Evolutionary conservation across 2,888 invertebrate species (phyloP), one percentile per base, ranked within the genome.

Genomic region (Adineta ricciae): DNA sequence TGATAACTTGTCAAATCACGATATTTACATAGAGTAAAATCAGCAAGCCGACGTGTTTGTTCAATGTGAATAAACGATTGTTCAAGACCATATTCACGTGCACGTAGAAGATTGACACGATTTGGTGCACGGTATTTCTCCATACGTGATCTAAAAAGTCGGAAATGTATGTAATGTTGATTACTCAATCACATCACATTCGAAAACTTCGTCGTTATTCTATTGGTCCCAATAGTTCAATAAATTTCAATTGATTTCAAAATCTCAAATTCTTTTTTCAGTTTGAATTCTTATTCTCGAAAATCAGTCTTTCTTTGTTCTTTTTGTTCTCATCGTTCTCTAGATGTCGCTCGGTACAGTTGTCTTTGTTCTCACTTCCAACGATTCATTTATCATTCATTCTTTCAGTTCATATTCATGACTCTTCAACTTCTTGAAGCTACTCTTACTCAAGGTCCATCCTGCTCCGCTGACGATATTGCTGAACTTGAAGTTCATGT

Each of bases 41-140:
- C n/a, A 78, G 41, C 41, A 41, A 78, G 21, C 9, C n/a, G 24
- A n/a, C 41, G 38, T 24, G 78, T 78, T 41, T 41, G 78, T 41
- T 78, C 78, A n/a, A 41, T 41, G 41, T 78, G 38, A 41, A 41
- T n/a, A 78, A 78, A 38, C 11, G 38, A 19, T 41, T 19, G 24
- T 41, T 41, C 38, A n/a, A 78, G 41, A 78, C 78, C 78, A 78
- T 78, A 78, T 78, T 78, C 78, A 78, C 78, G 78, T 41, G 41
- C 41, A 78, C 78, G 38, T 14, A 78, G 41, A 24, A 78, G 14
- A 41, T 38, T 78, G 1, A n/a, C 2, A 24, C 38, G 38, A n/a
- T 78, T 78, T n/a, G 78, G 78, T 41, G n/a, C 41, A n/a, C 78
- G 78, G 41, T 78, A 78, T 41, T 78, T 78, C 38, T 78, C 41